Evolutionary conservation across 2,888 invertebrate species (phyloP), one percentile per base, ranked within the genome.

Genomic region (Amphipoea lucens): DNA sequence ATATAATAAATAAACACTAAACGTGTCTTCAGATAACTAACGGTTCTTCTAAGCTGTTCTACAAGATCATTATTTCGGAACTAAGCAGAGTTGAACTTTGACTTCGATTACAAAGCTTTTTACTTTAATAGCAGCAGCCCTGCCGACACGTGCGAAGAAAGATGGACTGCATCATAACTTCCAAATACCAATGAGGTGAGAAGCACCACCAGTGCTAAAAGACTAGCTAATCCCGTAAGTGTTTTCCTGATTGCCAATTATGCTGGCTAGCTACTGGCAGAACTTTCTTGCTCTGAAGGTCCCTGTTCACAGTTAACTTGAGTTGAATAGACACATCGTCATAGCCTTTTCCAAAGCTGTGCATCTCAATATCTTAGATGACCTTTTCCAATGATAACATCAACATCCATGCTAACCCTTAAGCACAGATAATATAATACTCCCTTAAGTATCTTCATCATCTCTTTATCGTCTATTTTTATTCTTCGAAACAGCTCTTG

Each of bases 391-490:
- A 40, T 7, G 2, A 29, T 51, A 6, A 40, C n/a, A 14, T 29
- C 51, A 54, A 29, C 45, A 54, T 77, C 23, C 9, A 45, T 65
- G 51, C 5, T n/a, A 45, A 42, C 9, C 29, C 7, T 29, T 29
- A 29, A 29, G 29, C 29, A 29, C 29, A 29, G 29, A 29, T 29
- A 29, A 29, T 29, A 29, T 29, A 29, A 29, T 29, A 29, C 29
- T 29, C 36, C 36, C 36, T 40, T 60, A 54, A 36, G 69, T 60
- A 20, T 54, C 11, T 11, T 68, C 57, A 40, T 54, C 67, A 62
- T 69, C 17, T 65, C 11, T 29, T n/a, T 4, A 4, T 36, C 11
- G 4, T 79, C 20, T 65, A 45, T 84, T 62, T 83, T 67, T 57
- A 74, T 74, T 72, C 14, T 1, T 23, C 12, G 17, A 54, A 70